Base-by-base conservation (phyloP, 2,113 vertebrate species). In the Tupaia tana region DNA sequence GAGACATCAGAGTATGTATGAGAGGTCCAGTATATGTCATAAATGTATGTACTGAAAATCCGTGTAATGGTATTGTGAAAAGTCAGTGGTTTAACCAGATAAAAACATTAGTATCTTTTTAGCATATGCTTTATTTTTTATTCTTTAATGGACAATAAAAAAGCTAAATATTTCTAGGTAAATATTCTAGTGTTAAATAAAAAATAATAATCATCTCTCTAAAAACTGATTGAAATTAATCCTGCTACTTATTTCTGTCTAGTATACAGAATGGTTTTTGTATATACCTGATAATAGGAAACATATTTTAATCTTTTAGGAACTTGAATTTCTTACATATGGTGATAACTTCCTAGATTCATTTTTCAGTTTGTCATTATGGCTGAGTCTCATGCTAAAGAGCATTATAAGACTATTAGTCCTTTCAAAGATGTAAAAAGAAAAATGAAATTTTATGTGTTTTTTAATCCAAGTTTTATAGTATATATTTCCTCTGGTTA, bases 41-140 rank as follows among this genome's bases (percentile, higher is more conserved):
- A 89, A 92, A 88, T 14, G 6, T 69, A 34, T 63, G 15, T 93
- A 20, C 63, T 96, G 84, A 97, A 96, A 93, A 96, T 66, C 56
- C 64, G n/a, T 63, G 43, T 92, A 81, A 69, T 54, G 87, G 69
- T 8, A 24, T 59, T 96, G 18, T 71, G 81, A 97, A 43, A 43
- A 43, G 52, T 91, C 71, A 88, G 8, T 96, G 25, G 93, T 98
- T 98, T 96, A 93, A 93, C 89, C 96, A 73, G 63, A 92, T 97
- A 96, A 96, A 93, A 75, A 97, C 97, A 97, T 96, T 91, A 95
- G n/a, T 97, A 25, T 93, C 84, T 80, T 34, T 92, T 97, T 90
- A 96, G 95, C 74, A 96, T 10, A 27, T 85, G 20, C 13, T 95
- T 86, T 93, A 6, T 20, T 83, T 90, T 86, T 78, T 69, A 87